Percentiles rank a stretch among this genome's conserved stretches.
These are phyloP conservation scores for Okapia johnstoni DNA, from an alignment of 2,113 vertebrate genomes.

Conservation along the genomic window DNA sequence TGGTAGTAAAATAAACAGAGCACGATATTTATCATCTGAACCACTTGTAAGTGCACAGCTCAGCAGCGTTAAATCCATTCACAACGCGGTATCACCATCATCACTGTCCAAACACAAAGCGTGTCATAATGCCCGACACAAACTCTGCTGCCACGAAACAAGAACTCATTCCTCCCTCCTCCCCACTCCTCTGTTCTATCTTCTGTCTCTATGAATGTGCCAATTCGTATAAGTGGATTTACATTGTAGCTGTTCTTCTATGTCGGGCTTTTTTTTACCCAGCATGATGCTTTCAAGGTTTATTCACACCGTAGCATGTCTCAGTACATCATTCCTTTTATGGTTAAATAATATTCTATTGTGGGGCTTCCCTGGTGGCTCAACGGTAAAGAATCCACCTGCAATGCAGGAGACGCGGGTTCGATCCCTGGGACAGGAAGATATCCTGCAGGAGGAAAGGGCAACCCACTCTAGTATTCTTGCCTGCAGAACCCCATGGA, in stretches of 20 bases:
- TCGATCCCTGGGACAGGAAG: background rate
- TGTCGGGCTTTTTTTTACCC: background rate
- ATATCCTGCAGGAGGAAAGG: background rate
- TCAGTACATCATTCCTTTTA: background rate
- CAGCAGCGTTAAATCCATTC: background rate
- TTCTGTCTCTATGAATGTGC: background rate
- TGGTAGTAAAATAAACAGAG: background rate
- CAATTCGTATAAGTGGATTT: background rate
- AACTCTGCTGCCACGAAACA: background rate
- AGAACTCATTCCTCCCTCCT: background rate
- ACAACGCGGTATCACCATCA: background rate
- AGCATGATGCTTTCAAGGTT: background rate
- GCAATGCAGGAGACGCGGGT: background rate
- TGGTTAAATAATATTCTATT: background rate
- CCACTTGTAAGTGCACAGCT: background rate
- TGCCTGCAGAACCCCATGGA: background rate
- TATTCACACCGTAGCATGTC: background rate
- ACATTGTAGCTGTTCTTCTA: background rate
- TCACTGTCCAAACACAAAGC: background rate
- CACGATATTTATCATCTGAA: background rate
- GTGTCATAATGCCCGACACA: background rate
- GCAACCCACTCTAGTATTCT: background rate
- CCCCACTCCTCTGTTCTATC: background rate
- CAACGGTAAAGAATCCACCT: background rate
- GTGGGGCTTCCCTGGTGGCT: background rate